phyloP scores from a whole-genome alignment of 1,140 invertebrate genomes.

The Phymastichus coffea region DNA sequence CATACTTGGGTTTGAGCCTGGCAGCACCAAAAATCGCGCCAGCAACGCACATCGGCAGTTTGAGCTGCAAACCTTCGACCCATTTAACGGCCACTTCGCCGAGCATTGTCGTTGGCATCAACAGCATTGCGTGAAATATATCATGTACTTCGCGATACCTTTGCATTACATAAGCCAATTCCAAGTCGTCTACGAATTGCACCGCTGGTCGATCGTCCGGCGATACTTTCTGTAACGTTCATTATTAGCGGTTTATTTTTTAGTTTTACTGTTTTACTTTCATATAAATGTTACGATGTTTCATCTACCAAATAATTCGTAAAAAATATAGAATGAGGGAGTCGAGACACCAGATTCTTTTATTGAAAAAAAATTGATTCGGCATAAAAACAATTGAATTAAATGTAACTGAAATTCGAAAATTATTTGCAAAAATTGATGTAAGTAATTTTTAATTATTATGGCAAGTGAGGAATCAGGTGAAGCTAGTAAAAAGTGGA shows the following conservation, averaged over 20 bases:
- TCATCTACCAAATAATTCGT: too few species aligned
- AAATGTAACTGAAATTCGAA: too few species aligned
- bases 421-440: too few species aligned
- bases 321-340: too few species aligned
- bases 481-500: too few species aligned
- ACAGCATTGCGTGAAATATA: conserved; percentile 85
- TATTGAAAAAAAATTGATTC: too few species aligned
- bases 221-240: conserved; percentile 73
- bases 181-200: conserved; percentile 86
- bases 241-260: background rate
- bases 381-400: too few species aligned
- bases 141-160: conserved; percentile 96
- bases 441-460: too few species aligned
- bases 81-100: conserved; percentile 95
- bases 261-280: too few species aligned
- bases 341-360: too few species aligned
- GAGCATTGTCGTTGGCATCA: conserved; percentile 95
- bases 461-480: too few species aligned
- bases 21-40: conserved; percentile 85
- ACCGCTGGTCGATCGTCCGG: conserved; percentile 88
- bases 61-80: conserved; percentile 92
- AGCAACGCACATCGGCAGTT: conserved; percentile 85
- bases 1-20: conserved; percentile 77
- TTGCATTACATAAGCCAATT: conserved; percentile 95
- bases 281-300: too few species aligned